These are phyloP conservation scores for Habrosyne pyritoides DNA, from an alignment of 2,888 invertebrate species.

Conservation along the genomic window DNA sequence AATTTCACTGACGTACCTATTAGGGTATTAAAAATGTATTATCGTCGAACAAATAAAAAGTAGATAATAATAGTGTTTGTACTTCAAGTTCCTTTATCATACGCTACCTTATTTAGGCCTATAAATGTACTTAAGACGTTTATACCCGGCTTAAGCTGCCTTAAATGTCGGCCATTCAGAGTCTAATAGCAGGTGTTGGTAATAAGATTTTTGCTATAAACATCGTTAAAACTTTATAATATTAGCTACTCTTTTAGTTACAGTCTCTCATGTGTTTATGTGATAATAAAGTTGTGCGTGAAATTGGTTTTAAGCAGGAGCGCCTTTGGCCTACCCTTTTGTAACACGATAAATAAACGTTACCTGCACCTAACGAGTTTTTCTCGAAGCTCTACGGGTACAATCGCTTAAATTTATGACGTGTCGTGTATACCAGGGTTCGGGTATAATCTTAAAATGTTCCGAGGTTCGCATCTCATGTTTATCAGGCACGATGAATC, in stretches of 20 bases:
- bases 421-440: constrained; percentile 19
- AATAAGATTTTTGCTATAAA: neutral
- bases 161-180: neutral
- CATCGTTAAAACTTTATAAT: neutral
- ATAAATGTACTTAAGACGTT: neutral
- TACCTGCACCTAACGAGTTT: neutral
- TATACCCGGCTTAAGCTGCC: neutral
- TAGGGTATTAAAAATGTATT: neutral
- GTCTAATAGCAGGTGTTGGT: neutral
- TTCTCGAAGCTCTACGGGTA: neutral
- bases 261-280: neutral
- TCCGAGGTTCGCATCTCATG: constrained; percentile 20
- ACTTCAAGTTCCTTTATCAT: too few relatives aligned
- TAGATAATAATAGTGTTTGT: too few relatives aligned
- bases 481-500: constrained; percentile 28
- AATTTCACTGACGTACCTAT: neutral
- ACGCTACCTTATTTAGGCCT: neutral
- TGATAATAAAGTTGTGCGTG: neutral
- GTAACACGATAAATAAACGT: neutral
- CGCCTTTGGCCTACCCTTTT: neutral
- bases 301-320: neutral
- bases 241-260: neutral
- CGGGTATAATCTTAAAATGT: constrained; percentile 21
- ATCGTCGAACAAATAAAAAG: neutral
- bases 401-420: constrained; percentile 18